These are phyloP conservation scores for Pammene aurita DNA, from an alignment of 2,888 invertebrate species.

Conservation along the genomic window DNA sequence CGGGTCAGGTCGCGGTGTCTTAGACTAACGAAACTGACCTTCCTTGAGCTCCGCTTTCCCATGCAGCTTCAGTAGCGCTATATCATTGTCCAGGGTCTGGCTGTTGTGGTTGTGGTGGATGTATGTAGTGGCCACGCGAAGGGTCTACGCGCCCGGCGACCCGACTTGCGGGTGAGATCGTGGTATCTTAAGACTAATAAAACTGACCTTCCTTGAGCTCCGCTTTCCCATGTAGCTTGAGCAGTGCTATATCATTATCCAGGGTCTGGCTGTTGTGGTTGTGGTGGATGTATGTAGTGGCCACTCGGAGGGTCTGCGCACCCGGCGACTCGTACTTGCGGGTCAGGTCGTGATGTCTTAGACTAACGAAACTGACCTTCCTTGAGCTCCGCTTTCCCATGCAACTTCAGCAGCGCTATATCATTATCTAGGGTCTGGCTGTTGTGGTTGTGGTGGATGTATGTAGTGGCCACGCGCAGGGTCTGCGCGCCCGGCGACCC, in stretches of 20 bases:
- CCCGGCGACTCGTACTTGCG: constrained; percentile 95
- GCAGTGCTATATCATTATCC: constrained; percentile 96
- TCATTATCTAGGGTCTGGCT: constrained; percentile 97
- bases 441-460: constrained; percentile 98
- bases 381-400: constrained; percentile 93
- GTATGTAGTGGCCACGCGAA: no score
- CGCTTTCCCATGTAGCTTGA: constrained; percentile 94
- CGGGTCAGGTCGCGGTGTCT: constrained; percentile 88
- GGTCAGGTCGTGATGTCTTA: constrained; percentile 87
- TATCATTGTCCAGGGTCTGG: constrained; percentile 98
- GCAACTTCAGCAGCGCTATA: constrained; percentile 94
- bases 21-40: constrained; percentile 73
- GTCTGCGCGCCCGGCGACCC: constrained; percentile 97
- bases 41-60: constrained; percentile 94
- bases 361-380: constrained; percentile 83
- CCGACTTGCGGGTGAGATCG: no score
- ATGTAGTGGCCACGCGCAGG: constrained; percentile 94
- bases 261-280: constrained; percentile 97
- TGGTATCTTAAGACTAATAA: no score
- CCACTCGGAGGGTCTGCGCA: constrained; percentile 94
- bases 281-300: constrained; percentile 97
- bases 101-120: no score
- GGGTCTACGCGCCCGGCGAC: no score
- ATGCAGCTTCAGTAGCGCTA: constrained; percentile 94
- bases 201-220: constrained; percentile 93